A percentile compares a stretch with the other conserved stretches of the same genome.
Conservation (phyloP, 2,113 vertebrate species). For the Progne subis region DNA sequence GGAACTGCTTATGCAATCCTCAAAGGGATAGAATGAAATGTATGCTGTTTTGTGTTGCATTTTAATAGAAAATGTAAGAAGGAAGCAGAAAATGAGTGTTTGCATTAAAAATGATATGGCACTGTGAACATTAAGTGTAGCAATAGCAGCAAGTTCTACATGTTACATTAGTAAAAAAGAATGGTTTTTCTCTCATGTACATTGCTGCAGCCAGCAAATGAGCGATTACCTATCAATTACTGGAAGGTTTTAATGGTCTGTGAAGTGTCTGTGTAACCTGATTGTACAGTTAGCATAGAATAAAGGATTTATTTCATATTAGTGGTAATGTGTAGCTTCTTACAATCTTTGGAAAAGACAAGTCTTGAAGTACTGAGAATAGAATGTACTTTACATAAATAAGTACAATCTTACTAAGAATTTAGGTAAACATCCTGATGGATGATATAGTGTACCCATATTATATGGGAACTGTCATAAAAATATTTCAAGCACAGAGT, state of each 20-base stretch:
- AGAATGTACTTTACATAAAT: conserved; percentile 38
- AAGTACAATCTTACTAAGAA: conserved; percentile 9
- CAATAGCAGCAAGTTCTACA: conserved; percentile 69
- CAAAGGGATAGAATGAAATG: conserved; percentile 64
- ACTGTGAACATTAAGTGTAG: conserved; percentile 69
- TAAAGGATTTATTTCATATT: conserved; percentile 60
- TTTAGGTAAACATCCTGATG: conserved; percentile 11
- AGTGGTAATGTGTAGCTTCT: conserved; percentile 20
- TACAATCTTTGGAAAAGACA: not conserved
- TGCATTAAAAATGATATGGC: conserved; percentile 76
- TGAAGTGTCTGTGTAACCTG: conserved; percentile 69
- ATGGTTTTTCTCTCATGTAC: conserved; percentile 67
- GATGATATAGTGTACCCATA: not conserved
- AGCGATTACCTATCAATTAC: conserved; percentile 77
- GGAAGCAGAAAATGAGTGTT: conserved; percentile 74
- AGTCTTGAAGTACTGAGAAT: conserved; percentile 2
- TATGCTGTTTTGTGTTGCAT: conserved; percentile 71
- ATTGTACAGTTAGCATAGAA: conserved; percentile 68
- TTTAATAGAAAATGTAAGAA: conserved; percentile 70
- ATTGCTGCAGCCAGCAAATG: conserved; percentile 73
- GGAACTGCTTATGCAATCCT: conserved; percentile 66
- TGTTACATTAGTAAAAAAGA: conserved; percentile 76
- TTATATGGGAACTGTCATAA: conserved; percentile 17
- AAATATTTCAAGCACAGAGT: conserved; percentile 44
- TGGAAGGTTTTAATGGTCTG: conserved; percentile 74